These are phyloP conservation scores for Alces alces DNA, from an alignment of 2,113 vertebrate genomes.

Conservation along the genomic window DNA sequence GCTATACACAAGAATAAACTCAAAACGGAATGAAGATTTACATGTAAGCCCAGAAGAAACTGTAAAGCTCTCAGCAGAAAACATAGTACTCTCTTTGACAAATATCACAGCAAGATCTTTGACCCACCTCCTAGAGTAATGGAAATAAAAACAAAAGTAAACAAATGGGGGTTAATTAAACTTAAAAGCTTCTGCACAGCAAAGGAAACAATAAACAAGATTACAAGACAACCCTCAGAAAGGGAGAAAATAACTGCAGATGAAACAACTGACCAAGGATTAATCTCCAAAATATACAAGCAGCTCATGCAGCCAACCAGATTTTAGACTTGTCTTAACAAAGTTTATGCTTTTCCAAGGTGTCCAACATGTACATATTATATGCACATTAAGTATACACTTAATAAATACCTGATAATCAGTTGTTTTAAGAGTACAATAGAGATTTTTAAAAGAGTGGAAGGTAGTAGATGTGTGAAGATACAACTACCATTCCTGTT, in stretches of 20 bases:
- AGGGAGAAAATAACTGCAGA: not conserved
- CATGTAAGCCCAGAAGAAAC: not conserved
- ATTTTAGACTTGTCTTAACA: not conserved
- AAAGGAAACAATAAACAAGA: not conserved
- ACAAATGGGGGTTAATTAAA: not conserved
- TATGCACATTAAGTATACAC: not conserved
- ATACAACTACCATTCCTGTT: no score
- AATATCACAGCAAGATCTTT: not conserved
- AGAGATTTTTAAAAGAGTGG: not conserved
- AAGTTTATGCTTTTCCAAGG: not conserved
- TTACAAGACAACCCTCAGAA: not conserved
- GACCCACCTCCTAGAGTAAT: not conserved
- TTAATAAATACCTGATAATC: not conserved
- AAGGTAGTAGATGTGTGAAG: not conserved
- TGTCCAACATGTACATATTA: not conserved
- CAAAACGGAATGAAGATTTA: not conserved
- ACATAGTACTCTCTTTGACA: not conserved
- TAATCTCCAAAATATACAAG: not conserved
- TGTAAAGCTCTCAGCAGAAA: not conserved
- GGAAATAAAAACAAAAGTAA: not conserved
- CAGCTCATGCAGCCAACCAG: not conserved
- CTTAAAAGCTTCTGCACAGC: not conserved
- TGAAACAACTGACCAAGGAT: not conserved
- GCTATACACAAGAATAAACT: not conserved
- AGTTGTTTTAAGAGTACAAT: not conserved